These are phyloP conservation scores for Peromyscus nudipes DNA, from an alignment of 2,797 vertebrate genomes.

Conservation along the genomic window DNA sequence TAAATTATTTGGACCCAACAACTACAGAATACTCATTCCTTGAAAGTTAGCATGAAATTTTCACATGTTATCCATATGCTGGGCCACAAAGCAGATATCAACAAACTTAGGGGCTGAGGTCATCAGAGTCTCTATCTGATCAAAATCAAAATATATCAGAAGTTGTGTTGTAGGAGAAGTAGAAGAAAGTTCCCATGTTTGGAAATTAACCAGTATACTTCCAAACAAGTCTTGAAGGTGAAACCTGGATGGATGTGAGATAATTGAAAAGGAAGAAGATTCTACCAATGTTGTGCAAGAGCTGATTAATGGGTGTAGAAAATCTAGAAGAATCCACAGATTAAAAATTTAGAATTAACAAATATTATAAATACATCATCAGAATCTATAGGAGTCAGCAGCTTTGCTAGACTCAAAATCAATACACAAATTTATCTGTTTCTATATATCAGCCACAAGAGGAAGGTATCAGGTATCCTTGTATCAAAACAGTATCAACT, in stretches of 20 bases:
- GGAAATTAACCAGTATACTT: conserved; percentile 34
- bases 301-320: not conserved
- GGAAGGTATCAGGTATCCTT: not conserved
- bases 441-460: not conserved
- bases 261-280: not conserved
- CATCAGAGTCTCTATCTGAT: not conserved
- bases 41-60: not conserved
- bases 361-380: conserved; percentile 27
- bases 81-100: conserved; percentile 1
- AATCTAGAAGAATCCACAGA: conserved; percentile 21
- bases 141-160: conserved; percentile 24
- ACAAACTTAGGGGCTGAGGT: conserved; percentile 20
- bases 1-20: conserved; percentile 26
- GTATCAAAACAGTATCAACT: conserved; percentile 30
- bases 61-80: not conserved
- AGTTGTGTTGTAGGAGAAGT: not conserved
- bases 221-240: conserved; percentile 19
- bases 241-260: conserved; percentile 6
- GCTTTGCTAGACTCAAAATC: conserved; percentile 29
- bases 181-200: conserved; percentile 36
- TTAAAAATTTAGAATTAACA: conserved; percentile 38
- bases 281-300: not conserved
- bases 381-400: not conserved
- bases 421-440: conserved; percentile 25
- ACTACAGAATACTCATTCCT: not conserved